Percentiles rank a stretch among this genome's conserved stretches.
These are phyloP conservation scores for Eremophila alpestris DNA, from an alignment of 2,797 vertebrate species.

Conservation along the genomic window DNA sequence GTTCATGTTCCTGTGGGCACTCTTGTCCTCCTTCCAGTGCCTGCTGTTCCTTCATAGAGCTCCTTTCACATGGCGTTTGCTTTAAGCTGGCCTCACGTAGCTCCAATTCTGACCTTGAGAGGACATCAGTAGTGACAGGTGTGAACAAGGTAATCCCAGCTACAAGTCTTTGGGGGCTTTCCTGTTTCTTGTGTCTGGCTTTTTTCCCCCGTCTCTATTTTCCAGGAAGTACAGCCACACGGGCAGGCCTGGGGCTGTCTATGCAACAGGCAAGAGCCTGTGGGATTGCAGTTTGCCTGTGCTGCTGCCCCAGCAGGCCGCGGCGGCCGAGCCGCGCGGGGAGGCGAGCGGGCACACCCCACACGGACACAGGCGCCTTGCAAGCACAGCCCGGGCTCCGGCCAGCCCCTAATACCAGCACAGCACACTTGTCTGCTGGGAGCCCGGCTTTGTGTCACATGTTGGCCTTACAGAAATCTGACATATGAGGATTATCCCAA, in stretches of 20 bases:
- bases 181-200: background rate
- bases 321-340: background rate
- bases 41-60: slow-evolving; percentile 57
- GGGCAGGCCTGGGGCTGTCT: slow-evolving; percentile 18
- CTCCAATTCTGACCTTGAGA: slow-evolving; percentile 73
- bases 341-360: background rate
- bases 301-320: slow-evolving; percentile 11
- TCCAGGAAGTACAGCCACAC: background rate
- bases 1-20: slow-evolving; percentile 71
- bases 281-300: slow-evolving; percentile 30
- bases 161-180: background rate
- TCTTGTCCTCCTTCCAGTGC: slow-evolving; percentile 41
- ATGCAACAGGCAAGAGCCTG: background rate
- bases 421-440: slow-evolving; percentile 69
- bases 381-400: slow-evolving; percentile 3
- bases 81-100: slow-evolving; percentile 50
- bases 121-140: slow-evolving; percentile 73
- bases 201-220: background rate
- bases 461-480: slow-evolving; percentile 77
- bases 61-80: slow-evolving; percentile 36
- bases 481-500: slow-evolving; percentile 76
- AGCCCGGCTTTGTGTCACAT: slow-evolving; percentile 78
- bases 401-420: slow-evolving; percentile 73
- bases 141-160: slow-evolving; percentile 75
- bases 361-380: background rate